Conservation (phyloP, 2,888 invertebrate genomes). For the Leptinotarsa tumamoca region DNA sequence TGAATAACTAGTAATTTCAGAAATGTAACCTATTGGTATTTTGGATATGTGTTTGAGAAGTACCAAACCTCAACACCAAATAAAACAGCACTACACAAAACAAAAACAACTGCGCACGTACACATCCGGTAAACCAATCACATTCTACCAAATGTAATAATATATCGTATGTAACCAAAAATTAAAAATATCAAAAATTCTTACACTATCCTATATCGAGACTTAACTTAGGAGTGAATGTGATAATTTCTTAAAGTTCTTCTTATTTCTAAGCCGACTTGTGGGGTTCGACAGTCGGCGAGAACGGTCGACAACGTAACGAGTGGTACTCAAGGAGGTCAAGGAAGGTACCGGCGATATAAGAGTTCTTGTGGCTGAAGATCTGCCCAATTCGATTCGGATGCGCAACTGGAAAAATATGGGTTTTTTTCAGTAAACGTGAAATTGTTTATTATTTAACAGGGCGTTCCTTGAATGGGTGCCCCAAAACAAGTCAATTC, state of each 20-base stretch:
- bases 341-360: constrained; percentile 57
- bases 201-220: constrained; percentile 63
- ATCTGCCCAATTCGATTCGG: constrained; percentile 29
- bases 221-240: constrained; percentile 64
- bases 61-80: constrained; percentile 25
- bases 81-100: neutral
- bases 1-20: too few relatives aligned
- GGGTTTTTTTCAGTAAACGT: neutral
- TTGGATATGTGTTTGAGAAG: neutral
- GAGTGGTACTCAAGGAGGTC: constrained; percentile 63
- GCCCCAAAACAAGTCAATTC: neutral
- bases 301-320: constrained; percentile 52
- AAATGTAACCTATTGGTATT: neutral
- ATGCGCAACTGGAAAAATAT: constrained; percentile 1
- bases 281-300: constrained; percentile 62
- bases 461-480: neutral
- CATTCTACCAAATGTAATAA: constrained; percentile 12
- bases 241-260: constrained; percentile 66
- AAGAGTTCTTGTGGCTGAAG: constrained; percentile 32
- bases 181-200: constrained; percentile 53
- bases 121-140: neutral
- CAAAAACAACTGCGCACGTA: constrained; percentile 14
- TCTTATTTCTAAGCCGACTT: constrained; percentile 67
- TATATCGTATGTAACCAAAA: constrained; percentile 28
- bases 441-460: neutral